Evolutionary conservation across 2,888 invertebrate species (phyloP).

Genomic region (Drosophila greeni): DNA sequence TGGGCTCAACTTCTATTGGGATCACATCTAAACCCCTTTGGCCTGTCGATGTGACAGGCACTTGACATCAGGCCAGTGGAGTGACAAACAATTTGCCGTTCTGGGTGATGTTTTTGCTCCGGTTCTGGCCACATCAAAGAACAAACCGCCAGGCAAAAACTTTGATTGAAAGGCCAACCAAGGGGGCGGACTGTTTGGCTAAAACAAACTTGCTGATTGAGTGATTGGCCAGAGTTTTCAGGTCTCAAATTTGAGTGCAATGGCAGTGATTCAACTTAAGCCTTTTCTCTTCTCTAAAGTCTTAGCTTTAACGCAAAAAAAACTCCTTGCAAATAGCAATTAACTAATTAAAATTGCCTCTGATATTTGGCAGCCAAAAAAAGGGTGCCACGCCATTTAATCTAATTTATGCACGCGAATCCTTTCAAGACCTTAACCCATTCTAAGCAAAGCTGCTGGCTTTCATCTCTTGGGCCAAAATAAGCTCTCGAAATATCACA

Average conservation of each 20-base stretch:
- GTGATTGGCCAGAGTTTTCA: conserved; percentile 12
- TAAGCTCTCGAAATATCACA: background rate
- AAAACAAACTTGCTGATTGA: conserved; percentile 30
- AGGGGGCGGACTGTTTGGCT: conserved; percentile 10
- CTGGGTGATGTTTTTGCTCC: conserved; percentile 19
- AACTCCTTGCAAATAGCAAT: conserved; percentile 2
- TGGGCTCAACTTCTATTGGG: background rate
- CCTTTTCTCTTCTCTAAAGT: background rate
- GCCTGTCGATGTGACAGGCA: conserved; percentile 19
- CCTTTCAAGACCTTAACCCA: conserved; percentile 14
- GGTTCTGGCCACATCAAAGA: conserved; percentile 27
- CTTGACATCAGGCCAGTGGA: conserved; percentile 21
- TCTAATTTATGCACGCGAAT: conserved; percentile 25
- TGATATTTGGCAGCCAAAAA: background rate
- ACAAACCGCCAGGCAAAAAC: conserved; percentile 17
- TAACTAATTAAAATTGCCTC: conserved; percentile 26
- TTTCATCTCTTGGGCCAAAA: conserved; percentile 12
- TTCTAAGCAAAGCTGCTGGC: conserved; percentile 1
- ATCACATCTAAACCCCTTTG: conserved; percentile 9
- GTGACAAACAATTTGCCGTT: conserved; percentile 26
- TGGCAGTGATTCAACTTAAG: conserved; percentile 3
- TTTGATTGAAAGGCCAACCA: conserved; percentile 25
- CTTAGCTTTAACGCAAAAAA: background rate
- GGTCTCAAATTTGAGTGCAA: conserved; percentile 8
- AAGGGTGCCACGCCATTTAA: conserved; percentile 1